Percentiles rank a stretch among this genome's conserved stretches.
Evolutionary conservation across 2,113 vertebrate species (phyloP).

Genomic region (Chloropsis cyanopogon): DNA sequence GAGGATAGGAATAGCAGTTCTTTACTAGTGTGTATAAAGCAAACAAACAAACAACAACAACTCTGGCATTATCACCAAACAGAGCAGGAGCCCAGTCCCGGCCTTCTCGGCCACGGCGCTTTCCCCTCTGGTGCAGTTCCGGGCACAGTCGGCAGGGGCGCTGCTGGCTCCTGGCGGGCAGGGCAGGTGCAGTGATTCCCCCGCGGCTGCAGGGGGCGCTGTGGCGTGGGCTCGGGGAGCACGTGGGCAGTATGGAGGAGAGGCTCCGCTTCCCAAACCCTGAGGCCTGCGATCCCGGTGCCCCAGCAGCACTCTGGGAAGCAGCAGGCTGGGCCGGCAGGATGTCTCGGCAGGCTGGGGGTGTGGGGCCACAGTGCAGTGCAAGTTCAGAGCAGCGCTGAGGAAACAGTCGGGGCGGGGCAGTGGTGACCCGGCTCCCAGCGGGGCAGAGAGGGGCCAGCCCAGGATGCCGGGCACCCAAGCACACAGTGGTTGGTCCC

Average conservation of each 20-base stretch:
- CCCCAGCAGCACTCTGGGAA: neutral
- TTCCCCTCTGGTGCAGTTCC: neutral
- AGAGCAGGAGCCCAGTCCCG: too few species aligned
- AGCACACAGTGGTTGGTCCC: too few species aligned
- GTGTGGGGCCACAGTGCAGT: too few species aligned
- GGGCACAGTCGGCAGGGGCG: neutral
- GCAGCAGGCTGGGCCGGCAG: neutral
- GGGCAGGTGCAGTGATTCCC: accelerated
- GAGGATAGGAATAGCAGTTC: neutral
- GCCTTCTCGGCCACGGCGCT: accelerated
- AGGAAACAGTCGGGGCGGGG: accelerated
- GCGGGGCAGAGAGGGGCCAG: neutral
- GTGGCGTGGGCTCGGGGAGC: neutral
- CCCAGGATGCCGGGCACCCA: neutral
- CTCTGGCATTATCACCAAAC: neutral
- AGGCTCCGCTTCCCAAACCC: too few species aligned
- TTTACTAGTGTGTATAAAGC: neutral
- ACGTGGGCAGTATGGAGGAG: accelerated
- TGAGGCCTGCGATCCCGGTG: accelerated
- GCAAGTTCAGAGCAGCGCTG: neutral
- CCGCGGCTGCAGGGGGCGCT: neutral
- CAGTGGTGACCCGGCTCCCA: accelerated
- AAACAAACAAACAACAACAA: neutral
- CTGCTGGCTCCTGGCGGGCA: neutral
- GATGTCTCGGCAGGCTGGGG: neutral